Conservation (phyloP, 2,888 invertebrate genomes). For the Anoncus sp. region DNA sequence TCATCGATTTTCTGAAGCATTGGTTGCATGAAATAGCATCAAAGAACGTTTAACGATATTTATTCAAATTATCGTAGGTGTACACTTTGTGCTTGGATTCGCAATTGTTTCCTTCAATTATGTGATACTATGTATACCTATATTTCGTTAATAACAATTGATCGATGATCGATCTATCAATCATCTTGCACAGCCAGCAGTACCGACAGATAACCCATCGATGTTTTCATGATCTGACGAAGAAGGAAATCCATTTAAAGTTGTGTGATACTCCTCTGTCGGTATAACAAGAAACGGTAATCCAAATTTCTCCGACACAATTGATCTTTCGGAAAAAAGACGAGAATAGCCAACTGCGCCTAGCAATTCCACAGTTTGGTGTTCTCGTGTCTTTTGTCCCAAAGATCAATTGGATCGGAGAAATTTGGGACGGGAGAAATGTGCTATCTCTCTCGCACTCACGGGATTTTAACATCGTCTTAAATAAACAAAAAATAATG, state of each 20-base stretch:
- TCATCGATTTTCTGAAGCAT: not conserved
- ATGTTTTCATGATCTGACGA: conserved; percentile 64
- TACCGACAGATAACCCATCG: conserved; percentile 67
- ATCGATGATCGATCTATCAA: not conserved
- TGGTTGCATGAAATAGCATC: not conserved
- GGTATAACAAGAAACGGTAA: too few species aligned
- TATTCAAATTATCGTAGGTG: not conserved
- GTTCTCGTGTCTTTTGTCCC: too few species aligned
- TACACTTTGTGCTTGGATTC: not conserved
- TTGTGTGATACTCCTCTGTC: too few species aligned
- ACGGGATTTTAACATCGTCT: too few species aligned
- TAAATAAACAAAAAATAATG: too few species aligned
- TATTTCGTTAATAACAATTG: not conserved
- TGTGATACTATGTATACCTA: not conserved
- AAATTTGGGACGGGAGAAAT: too few species aligned
- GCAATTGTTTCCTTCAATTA: not conserved
- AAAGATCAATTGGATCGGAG: too few species aligned
- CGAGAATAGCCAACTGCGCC: too few species aligned
- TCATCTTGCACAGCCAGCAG: conserved; percentile 61
- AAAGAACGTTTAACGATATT: not conserved
- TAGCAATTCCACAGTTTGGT: too few species aligned
- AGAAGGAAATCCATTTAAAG: not conserved
- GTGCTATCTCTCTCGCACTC: too few species aligned
- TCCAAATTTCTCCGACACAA: too few species aligned
- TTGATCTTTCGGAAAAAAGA: too few species aligned